phyloP scores from a whole-genome alignment of 2,797 vertebrate genomes.

The Acridotheres tristis region DNA sequence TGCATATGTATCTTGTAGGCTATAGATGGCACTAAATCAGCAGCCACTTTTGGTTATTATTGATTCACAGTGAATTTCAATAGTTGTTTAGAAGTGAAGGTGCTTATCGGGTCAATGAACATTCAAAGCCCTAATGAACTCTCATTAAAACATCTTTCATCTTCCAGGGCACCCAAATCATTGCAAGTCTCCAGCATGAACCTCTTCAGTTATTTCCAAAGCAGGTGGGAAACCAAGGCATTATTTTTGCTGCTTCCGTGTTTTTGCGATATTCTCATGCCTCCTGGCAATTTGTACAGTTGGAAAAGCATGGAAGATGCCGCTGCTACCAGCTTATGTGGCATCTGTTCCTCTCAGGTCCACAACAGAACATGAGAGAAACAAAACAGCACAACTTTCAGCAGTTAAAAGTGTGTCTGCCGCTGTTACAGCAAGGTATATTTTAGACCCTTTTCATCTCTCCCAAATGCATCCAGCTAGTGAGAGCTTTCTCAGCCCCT shows the following conservation, averaged over 20 bases:
- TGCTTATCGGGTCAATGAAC: background rate
- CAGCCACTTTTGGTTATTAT: background rate
- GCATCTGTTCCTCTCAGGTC: background rate
- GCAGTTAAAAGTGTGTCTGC: background rate
- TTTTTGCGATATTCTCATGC: background rate
- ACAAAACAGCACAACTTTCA: background rate
- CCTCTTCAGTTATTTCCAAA: background rate
- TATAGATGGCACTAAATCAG: constrained; percentile 23
- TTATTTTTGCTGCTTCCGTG: background rate
- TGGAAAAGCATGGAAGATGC: background rate
- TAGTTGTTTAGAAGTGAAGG: constrained; percentile 4
- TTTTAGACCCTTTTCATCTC: background rate
- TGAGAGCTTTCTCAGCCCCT: background rate
- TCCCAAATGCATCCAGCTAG: background rate
- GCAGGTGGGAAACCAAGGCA: background rate
- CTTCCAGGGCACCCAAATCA: background rate
- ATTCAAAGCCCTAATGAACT: background rate
- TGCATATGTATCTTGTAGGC: background rate
- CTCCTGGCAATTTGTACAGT: background rate
- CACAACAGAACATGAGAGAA: background rate
- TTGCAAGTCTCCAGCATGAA: background rate
- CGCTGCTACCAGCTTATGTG: background rate
- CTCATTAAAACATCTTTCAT: background rate
- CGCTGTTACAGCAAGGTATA: background rate
- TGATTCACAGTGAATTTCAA: background rate